A percentile compares a stretch with the other conserved stretches of the same genome.
These are phyloP conservation scores for Lanistes nyassanus DNA, from an alignment of 1,140 invertebrate species.

Conservation along the genomic window DNA sequence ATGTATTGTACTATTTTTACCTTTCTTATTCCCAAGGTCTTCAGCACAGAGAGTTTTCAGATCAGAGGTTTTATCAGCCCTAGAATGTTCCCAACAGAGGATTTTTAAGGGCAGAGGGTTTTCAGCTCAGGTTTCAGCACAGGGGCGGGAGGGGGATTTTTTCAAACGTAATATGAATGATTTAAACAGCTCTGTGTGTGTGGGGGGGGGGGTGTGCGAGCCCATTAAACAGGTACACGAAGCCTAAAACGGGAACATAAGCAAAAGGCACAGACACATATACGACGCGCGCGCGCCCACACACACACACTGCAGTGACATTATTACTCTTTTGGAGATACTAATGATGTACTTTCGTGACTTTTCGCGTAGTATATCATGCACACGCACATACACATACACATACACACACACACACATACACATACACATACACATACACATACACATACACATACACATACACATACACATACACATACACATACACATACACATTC, in stretches of 20 bases:
- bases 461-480: constrained; percentile 5
- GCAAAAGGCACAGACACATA: not conserved
- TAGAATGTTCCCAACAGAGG: too few species aligned
- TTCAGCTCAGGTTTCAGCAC: too few species aligned
- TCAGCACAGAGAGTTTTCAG: too few species aligned
- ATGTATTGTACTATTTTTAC: too few species aligned
- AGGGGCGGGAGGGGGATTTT: too few species aligned
- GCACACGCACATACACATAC: too few species aligned
- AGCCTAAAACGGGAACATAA: not conserved
- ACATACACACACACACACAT: constrained; percentile 18
- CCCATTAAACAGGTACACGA: not conserved
- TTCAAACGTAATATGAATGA: too few species aligned
- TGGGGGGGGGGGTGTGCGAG: not conserved
- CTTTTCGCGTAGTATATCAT: not conserved
- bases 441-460: constrained; percentile 20
- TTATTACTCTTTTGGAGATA: not conserved
- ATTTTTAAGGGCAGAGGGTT: too few species aligned
- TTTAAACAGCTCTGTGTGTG: too few species aligned
- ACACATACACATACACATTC: constrained; percentile 11
- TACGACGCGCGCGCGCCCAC: not conserved
- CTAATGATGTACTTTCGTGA: not conserved
- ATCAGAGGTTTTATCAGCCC: too few species aligned
- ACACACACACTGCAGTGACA: not conserved
- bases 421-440: constrained; percentile 10
- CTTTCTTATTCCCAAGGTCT: too few species aligned